phyloP scores from a whole-genome alignment of 2,797 vertebrate genomes.

The Phaenicophaeus curvirostris region DNA sequence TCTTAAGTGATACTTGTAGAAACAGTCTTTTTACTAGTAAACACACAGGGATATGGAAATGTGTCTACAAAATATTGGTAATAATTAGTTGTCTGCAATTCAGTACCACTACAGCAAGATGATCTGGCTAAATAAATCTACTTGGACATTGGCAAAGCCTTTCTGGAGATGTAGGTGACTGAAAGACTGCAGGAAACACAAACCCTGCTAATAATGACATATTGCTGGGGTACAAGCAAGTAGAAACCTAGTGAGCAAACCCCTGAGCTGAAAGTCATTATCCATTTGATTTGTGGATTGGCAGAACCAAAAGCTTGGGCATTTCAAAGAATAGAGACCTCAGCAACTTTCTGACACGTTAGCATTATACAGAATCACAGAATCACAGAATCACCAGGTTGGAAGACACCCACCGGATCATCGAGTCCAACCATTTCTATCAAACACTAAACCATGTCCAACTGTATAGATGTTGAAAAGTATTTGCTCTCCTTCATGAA shows the following conservation, averaged over 20 bases:
- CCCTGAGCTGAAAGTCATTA: neutral
- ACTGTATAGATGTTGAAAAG: neutral
- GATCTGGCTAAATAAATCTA: neutral
- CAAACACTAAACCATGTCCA: too few relatives aligned
- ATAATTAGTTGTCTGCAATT: neutral
- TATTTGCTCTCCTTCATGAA: neutral
- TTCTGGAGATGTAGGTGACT: neutral
- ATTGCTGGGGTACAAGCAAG: accelerated
- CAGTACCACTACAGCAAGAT: accelerated
- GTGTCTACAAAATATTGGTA: neutral
- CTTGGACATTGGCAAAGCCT: neutral
- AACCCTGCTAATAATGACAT: neutral
- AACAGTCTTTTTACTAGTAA: neutral
- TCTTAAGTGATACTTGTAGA: neutral
- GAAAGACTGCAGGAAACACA: neutral
- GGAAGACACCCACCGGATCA: too few relatives aligned
- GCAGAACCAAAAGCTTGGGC: neutral
- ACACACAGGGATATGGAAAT: neutral
- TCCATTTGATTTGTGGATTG: neutral
- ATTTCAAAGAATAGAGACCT: neutral
- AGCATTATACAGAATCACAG: neutral
- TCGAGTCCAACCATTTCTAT: too few relatives aligned
- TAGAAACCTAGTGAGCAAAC: neutral
- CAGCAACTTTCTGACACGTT: neutral
- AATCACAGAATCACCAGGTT: too few relatives aligned